Conservation (phyloP, 2,797 vertebrate species). For the Artibeus jamaicensis region DNA sequence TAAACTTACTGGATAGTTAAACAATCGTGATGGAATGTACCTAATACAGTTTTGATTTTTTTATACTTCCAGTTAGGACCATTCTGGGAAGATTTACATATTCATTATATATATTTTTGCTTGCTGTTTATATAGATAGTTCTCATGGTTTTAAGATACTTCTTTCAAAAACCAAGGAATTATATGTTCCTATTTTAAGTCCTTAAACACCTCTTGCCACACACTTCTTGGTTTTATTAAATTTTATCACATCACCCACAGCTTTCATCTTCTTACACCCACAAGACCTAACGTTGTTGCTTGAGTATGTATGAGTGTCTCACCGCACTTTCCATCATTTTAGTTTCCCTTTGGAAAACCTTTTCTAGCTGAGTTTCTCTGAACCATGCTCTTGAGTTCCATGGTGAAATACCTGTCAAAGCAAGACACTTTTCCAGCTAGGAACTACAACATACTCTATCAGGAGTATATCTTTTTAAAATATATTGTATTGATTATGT, state of each 20-base stretch:
- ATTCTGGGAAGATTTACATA: background rate
- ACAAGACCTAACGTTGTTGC: background rate
- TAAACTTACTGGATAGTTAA: no score
- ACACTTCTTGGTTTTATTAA: background rate
- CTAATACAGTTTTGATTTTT: background rate
- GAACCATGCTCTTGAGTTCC: background rate
- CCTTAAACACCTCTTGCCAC: background rate
- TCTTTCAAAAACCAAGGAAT: background rate
- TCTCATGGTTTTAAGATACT: background rate
- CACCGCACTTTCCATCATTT: background rate
- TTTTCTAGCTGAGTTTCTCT: slow-evolving; percentile 18
- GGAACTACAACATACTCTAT: slow-evolving; percentile 31
- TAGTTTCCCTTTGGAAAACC: background rate
- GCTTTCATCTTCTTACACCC: background rate
- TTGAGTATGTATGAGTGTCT: background rate
- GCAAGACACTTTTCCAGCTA: slow-evolving; percentile 19
- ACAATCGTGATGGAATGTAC: background rate
- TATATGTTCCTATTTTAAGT: background rate
- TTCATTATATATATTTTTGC: background rate
- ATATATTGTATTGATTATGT: no score
- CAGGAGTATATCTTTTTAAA: background rate
- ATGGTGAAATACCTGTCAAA: slow-evolving; percentile 42
- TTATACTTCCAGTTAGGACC: background rate
- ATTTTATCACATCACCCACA: background rate
- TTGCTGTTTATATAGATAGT: background rate